Percentiles rank a stretch among this genome's conserved stretches.
Evolutionary conservation across 1,140 invertebrate species (phyloP).

Genomic region (Berghia stephanieae): DNA sequence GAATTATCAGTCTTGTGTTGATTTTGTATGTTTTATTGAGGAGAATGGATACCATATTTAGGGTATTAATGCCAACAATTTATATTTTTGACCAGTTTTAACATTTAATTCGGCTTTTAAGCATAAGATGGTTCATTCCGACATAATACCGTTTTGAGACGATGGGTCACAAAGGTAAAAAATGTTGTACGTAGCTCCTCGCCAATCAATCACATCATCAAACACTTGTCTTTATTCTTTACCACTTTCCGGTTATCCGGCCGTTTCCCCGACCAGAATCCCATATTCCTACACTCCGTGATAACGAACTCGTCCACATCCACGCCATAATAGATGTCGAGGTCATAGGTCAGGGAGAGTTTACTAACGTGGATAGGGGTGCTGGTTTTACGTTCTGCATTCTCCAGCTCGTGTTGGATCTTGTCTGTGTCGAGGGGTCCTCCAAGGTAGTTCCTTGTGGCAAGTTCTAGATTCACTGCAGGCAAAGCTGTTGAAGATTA

Average conservation of each 20-base stretch:
- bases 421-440: slow-evolving; percentile 51
- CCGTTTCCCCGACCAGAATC: slow-evolving; percentile 54
- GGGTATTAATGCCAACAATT: too few species aligned
- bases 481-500: slow-evolving; percentile 62
- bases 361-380: slow-evolving; percentile 47
- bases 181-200: background rate
- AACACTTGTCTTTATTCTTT: slow-evolving; percentile 44
- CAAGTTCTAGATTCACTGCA: slow-evolving; percentile 57
- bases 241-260: slow-evolving; percentile 46
- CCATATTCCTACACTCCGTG: slow-evolving; percentile 51
- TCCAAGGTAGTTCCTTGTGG: slow-evolving; percentile 61
- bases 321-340: slow-evolving; percentile 54
- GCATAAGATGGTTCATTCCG: background rate
- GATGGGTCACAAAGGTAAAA: background rate
- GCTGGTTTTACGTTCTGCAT: slow-evolving; percentile 44
- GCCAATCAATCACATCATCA: slow-evolving; percentile 44
- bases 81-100: background rate
- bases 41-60: too few species aligned
- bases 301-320: slow-evolving; percentile 61
- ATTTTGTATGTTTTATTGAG: too few species aligned
- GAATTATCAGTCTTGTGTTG: too few species aligned
- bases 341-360: slow-evolving; percentile 41
- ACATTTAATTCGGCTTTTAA: background rate
- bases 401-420: slow-evolving; percentile 45
- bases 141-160: background rate